phyloP scores from a whole-genome alignment of 2,888 invertebrate species.

The Drosophila austrosaltans region DNA sequence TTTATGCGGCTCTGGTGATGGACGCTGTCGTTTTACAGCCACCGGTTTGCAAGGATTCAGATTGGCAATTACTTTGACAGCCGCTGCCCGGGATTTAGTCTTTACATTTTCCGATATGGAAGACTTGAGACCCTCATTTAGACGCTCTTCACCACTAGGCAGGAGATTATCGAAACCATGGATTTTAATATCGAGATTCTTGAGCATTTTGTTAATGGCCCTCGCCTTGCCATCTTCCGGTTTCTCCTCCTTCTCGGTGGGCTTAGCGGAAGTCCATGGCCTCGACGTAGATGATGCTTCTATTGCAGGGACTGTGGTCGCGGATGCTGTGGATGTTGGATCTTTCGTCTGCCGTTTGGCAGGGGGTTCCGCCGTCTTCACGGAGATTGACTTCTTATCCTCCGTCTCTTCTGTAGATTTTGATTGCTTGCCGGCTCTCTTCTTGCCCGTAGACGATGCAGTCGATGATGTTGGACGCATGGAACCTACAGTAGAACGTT shows the following conservation, averaged over 20 bases:
- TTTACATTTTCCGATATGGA: constrained; percentile 84
- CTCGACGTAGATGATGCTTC: constrained; percentile 10
- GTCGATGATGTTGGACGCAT: constrained; percentile 51
- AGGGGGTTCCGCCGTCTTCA: constrained; percentile 39
- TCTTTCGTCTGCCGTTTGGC: constrained; percentile 24
- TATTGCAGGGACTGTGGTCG: constrained; percentile 12
- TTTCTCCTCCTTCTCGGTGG: constrained; percentile 51
- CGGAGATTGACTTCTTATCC: constrained; percentile 46
- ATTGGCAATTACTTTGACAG: constrained; percentile 80
- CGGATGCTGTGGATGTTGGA: constrained; percentile 22
- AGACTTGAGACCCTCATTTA: constrained; percentile 81
- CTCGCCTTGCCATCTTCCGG: constrained; percentile 81
- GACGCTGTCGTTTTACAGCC: constrained; percentile 52
- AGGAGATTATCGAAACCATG: constrained; percentile 82
- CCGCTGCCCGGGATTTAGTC: constrained; percentile 83
- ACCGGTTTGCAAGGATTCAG: constrained; percentile 68
- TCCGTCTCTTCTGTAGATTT: constrained; percentile 56
- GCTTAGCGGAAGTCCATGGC: constrained; percentile 2
- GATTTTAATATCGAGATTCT: constrained; percentile 83
- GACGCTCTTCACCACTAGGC: constrained; percentile 79
- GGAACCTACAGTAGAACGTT: constrained; percentile 64
- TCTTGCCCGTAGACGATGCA: constrained; percentile 55
- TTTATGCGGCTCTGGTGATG: constrained; percentile 39
- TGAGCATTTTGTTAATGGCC: constrained; percentile 83
- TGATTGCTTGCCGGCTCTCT: constrained; percentile 69